Percentiles rank a stretch among this genome's conserved stretches.
Evolutionary conservation across 2,797 vertebrate species (phyloP).

Genomic region (Neosilurus hyrtlii): DNA sequence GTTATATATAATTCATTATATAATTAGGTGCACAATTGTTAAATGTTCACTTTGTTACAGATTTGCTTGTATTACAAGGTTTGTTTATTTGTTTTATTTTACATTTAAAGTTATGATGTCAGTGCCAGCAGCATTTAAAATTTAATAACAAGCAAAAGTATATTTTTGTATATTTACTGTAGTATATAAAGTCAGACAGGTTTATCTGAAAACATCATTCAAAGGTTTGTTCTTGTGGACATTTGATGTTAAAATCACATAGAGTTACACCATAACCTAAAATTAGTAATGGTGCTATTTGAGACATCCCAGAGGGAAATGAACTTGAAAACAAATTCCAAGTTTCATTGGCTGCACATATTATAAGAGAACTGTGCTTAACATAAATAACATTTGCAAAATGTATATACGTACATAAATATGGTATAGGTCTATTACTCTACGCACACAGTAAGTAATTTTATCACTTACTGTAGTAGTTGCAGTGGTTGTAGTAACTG

Average conservation of each 20-base stretch:
- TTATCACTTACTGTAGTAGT: no score
- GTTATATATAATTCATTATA: neutral
- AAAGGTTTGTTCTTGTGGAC: neutral
- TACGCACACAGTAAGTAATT: no score
- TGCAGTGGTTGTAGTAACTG: neutral
- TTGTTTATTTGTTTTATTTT: neutral
- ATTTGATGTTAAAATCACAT: conserved; percentile 3
- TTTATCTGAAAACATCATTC: neutral
- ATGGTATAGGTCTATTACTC: no score
- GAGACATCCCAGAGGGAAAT: neutral
- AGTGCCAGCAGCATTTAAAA: neutral
- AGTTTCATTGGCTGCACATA: neutral
- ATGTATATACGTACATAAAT: neutral
- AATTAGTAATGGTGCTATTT: neutral
- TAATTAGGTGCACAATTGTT: neutral
- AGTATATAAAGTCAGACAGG: neutral
- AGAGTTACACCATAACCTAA: neutral
- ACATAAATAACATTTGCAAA: neutral
- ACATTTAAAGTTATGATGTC: neutral
- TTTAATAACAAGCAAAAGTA: neutral
- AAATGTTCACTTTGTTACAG: neutral
- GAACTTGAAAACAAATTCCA: neutral
- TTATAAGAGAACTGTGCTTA: neutral
- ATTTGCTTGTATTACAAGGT: neutral
- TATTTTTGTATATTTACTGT: no score